Conservation (phyloP, 2,113 vertebrate genomes). For the Cheirogaleus medius region DNA sequence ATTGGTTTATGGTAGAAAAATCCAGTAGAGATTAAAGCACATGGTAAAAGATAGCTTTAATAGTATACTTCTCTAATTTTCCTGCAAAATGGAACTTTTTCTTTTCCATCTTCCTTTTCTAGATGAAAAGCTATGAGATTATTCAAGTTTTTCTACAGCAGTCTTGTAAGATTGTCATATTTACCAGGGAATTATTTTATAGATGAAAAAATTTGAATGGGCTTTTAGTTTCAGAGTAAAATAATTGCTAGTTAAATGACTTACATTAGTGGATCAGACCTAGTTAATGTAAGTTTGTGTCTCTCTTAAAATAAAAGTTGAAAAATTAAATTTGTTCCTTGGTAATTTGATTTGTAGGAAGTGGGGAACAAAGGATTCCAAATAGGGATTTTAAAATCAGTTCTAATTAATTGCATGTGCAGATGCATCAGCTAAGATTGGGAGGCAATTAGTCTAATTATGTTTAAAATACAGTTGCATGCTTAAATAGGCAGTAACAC, state of each 20-base stretch:
- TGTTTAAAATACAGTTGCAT: conserved; percentile 69
- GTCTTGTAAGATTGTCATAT: not conserved
- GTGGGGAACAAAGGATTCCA: conserved; percentile 62
- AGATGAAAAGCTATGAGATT: not conserved
- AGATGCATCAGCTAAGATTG: conserved; percentile 50
- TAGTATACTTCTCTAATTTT: not conserved
- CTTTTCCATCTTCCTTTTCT: not conserved
- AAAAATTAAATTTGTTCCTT: conserved; percentile 75
- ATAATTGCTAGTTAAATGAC: conserved; percentile 63
- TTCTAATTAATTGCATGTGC: conserved; percentile 66
- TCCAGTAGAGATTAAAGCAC: not conserved
- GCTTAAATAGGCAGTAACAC: conserved; percentile 59
- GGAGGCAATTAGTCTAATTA: conserved; percentile 63
- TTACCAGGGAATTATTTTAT: conserved; percentile 52
- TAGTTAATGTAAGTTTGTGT: conserved; percentile 55
- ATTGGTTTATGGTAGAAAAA: conserved; percentile 21
- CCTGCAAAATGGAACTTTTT: not conserved
- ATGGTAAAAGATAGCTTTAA: not conserved
- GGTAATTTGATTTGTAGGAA: conserved; percentile 62
- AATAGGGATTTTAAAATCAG: conserved; percentile 64
- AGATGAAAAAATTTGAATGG: conserved; percentile 39
- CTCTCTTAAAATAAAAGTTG: conserved; percentile 66
- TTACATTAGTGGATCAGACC: conserved; percentile 24
- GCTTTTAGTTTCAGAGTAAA: conserved; percentile 53
- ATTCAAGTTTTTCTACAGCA: not conserved